Evolutionary conservation across 2,888 invertebrate genomes (phyloP).

Genomic region (Brenthis ino): DNA sequence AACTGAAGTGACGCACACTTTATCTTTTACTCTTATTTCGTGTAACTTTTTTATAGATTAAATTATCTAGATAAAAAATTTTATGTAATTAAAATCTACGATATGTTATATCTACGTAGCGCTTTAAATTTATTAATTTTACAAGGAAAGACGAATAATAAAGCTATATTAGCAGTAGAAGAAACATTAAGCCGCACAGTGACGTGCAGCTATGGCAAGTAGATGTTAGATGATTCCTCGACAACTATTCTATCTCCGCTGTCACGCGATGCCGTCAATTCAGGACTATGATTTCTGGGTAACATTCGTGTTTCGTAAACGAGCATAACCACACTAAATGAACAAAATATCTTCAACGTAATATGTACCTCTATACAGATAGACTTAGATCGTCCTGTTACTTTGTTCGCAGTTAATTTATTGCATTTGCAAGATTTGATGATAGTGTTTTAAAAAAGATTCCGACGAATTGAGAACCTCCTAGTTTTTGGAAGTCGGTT

Average conservation of each 20-base stretch:
- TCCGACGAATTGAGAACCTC: too few relatives aligned
- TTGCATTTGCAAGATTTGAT: background rate
- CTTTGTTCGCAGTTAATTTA: background rate
- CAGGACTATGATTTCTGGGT: slow-evolving; percentile 12
- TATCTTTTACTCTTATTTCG: too few relatives aligned
- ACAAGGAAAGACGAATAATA: background rate
- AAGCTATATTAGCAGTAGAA: background rate
- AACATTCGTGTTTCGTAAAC: slow-evolving; percentile 13
- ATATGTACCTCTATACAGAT: background rate
- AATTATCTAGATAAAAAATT: too few relatives aligned
- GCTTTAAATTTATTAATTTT: background rate
- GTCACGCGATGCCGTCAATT: slow-evolving; percentile 24
- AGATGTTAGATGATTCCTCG: slow-evolving; percentile 12
- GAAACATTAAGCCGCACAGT: background rate
- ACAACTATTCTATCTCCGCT: slow-evolving; percentile 16
- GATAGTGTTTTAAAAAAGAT: background rate
- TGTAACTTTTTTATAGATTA: too few relatives aligned
- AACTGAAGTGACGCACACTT: too few relatives aligned
- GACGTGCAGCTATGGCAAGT: slow-evolving; percentile 13
- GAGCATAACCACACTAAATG: background rate
- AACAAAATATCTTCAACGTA: background rate
- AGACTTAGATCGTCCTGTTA: background rate
- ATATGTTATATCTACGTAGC: too few relatives aligned
- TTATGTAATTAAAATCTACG: too few relatives aligned
- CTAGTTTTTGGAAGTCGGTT: too few relatives aligned